Percentiles rank a stretch among this genome's conserved stretches.
These are phyloP conservation scores for Myotis davidii DNA, from an alignment of 2,113 vertebrate genomes.

Conservation along the genomic window DNA sequence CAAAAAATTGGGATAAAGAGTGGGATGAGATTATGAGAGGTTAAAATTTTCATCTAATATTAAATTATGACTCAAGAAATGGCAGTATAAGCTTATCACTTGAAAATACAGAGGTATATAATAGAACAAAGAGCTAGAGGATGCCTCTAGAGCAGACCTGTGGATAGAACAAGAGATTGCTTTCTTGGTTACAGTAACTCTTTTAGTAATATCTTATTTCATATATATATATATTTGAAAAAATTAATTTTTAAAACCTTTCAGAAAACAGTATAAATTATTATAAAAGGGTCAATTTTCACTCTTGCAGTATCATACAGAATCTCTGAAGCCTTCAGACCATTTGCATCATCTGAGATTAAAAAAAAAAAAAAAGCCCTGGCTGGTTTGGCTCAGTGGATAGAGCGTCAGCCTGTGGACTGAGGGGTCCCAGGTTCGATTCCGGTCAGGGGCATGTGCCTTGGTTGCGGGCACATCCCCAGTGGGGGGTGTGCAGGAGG, in stretches of 20 bases:
- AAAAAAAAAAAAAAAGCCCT: too few species aligned
- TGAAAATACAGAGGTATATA: background rate
- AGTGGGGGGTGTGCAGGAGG: too few species aligned
- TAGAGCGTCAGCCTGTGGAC: too few species aligned
- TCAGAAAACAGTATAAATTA: background rate
- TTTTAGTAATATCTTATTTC: constrained; percentile 4
- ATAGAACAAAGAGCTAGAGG: background rate
- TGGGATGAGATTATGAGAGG: background rate
- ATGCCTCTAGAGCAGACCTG: background rate
- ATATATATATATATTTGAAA: background rate
- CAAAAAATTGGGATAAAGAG: background rate
- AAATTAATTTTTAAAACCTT: background rate
- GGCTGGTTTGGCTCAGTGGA: too few species aligned
- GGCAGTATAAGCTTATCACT: background rate
- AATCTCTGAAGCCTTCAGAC: background rate
- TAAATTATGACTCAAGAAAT: background rate
- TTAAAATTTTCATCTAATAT: constrained; percentile 5
- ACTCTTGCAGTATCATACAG: background rate
- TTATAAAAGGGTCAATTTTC: background rate
- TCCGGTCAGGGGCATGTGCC: too few species aligned
- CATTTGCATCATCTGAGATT: too few species aligned
- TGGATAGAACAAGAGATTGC: background rate
- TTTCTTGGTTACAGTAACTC: background rate
- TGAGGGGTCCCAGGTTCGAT: too few species aligned
- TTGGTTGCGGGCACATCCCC: too few species aligned